These are phyloP conservation scores for Dasypogon diadema DNA, from an alignment of 2,888 invertebrate species.

Conservation along the genomic window DNA sequence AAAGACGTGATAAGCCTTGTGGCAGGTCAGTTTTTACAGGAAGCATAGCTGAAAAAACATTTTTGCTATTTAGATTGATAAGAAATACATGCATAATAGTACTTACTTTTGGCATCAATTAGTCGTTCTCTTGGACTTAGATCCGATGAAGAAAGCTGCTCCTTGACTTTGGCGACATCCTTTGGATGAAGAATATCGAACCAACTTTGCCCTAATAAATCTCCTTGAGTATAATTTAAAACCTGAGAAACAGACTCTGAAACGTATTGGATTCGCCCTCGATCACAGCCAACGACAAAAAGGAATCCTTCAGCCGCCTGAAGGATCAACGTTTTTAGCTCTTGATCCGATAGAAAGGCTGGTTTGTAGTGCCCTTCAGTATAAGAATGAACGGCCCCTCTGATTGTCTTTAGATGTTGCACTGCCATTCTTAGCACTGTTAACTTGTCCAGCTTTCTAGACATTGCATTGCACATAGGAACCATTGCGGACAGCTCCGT, in stretches of 20 bases:
- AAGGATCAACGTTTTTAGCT: constrained; percentile 86
- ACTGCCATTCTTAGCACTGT: constrained; percentile 93
- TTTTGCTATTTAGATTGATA: not conserved
- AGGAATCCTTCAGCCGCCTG: constrained; percentile 91
- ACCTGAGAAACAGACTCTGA: constrained; percentile 88
- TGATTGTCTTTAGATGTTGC: constrained; percentile 86
- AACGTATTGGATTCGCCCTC: constrained; percentile 89
- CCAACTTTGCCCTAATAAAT: constrained; percentile 90
- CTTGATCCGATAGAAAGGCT: constrained; percentile 86
- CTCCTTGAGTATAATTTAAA: constrained; percentile 86
- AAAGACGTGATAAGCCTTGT: constrained; percentile 80
- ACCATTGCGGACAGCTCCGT: constrained; percentile 89
- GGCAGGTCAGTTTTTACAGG: constrained; percentile 89
- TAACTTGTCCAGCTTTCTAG: constrained; percentile 92
- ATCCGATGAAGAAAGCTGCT: constrained; percentile 92
- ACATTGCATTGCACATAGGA: constrained; percentile 95
- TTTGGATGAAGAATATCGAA: constrained; percentile 96
- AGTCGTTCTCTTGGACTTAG: constrained; percentile 88
- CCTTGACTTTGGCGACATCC: constrained; percentile 94
- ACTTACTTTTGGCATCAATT: constrained; percentile 90
- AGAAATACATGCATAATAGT: not conserved
- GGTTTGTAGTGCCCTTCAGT: constrained; percentile 83
- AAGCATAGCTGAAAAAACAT: constrained; percentile 79
- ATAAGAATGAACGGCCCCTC: constrained; percentile 80
- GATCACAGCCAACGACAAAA: constrained; percentile 92